A percentile compares a stretch with the other conserved stretches of the same genome.
Conservation (phyloP, 2,888 invertebrate species). For the Platynereis dumerilii region DNA sequence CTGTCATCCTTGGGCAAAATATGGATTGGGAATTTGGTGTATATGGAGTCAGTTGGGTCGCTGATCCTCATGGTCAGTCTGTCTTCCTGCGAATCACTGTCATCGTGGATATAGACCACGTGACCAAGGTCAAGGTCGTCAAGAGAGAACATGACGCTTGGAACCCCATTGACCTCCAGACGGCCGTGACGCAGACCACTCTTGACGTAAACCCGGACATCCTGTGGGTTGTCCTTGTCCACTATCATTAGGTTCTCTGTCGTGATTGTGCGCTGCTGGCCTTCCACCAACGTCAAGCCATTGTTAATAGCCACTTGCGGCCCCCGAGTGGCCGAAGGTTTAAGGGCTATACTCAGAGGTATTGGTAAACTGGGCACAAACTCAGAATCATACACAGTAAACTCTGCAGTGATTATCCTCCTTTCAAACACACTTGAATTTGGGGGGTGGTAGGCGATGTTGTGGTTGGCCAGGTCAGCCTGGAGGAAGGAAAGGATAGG, state of each 20-base stretch:
- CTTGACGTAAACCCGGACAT: constrained; percentile 52
- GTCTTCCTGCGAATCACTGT: constrained; percentile 55
- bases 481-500: constrained; percentile 58
- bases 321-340: constrained; percentile 52
- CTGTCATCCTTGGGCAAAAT: constrained; percentile 62
- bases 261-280: constrained; percentile 54
- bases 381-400: constrained; percentile 58
- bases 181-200: constrained; percentile 57
- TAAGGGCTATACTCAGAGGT: constrained; percentile 58
- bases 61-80: constrained; percentile 55
- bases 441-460: constrained; percentile 61
- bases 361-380: constrained; percentile 57
- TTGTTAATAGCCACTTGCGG: constrained; percentile 56
- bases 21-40: constrained; percentile 56
- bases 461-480: constrained; percentile 56
- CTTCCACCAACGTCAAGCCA: constrained; percentile 58
- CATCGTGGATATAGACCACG: constrained; percentile 57
- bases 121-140: constrained; percentile 48
- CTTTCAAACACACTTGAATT: constrained; percentile 48
- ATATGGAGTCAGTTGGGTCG: constrained; percentile 54
- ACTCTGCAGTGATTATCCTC: constrained; percentile 54
- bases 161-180: constrained; percentile 49
- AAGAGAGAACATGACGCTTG: constrained; percentile 51
- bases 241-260: constrained; percentile 52
- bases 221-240: constrained; percentile 57